phyloP scores from a whole-genome alignment of 2,113 vertebrate species.

The Pygoscelis antarcticus region DNA sequence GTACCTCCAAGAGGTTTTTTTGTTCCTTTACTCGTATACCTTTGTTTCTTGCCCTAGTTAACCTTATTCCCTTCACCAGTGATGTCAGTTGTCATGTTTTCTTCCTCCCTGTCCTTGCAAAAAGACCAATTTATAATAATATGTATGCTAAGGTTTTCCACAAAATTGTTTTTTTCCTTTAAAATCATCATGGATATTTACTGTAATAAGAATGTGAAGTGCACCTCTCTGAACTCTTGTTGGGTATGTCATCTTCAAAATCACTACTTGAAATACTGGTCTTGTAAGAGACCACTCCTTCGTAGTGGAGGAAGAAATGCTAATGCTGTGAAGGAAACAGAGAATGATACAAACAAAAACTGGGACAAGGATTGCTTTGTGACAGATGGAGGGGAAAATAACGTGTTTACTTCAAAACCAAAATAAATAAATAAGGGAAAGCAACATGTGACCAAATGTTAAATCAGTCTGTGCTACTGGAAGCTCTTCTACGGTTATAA shows the following conservation, averaged over 20 bases:
- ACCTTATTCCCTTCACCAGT: background rate
- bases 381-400: conserved; percentile 3
- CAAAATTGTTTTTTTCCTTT: background rate
- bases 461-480: background rate
- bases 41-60: background rate
- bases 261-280: background rate
- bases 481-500: background rate
- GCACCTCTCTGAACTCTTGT: background rate
- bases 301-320: background rate
- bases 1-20: background rate
- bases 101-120: background rate
- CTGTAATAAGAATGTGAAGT: background rate
- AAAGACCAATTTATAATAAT: background rate
- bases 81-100: background rate
- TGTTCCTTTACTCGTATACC: background rate
- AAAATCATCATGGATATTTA: background rate
- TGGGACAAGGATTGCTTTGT: background rate
- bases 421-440: background rate
- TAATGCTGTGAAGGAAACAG: background rate
- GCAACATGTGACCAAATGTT: background rate
- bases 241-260: background rate
- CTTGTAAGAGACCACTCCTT: rapidly evolving
- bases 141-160: background rate
- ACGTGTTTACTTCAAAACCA: background rate
- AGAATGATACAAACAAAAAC: background rate